Evolutionary conservation across 1,140 invertebrate species (phyloP).

Genomic region (Leptinotarsa undecemlineata): DNA sequence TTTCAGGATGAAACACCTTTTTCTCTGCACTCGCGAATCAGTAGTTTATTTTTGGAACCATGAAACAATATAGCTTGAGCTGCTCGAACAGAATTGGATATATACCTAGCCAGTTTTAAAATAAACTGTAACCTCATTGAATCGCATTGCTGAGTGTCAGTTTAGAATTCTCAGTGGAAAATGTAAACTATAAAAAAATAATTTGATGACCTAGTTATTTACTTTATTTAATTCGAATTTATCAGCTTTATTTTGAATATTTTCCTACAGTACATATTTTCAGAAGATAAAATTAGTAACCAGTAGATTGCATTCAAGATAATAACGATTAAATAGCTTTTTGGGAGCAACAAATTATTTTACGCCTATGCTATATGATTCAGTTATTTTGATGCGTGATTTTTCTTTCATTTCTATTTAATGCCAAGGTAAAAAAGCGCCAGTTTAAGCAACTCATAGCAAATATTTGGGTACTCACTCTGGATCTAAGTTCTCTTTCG

Average conservation of each 20-base stretch:
- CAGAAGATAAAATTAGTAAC: neutral
- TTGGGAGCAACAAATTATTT: too few relatives aligned
- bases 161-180: neutral
- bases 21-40: neutral
- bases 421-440: neutral
- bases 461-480: slow-evolving; percentile 70
- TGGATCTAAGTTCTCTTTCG: slow-evolving; percentile 94
- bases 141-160: slow-evolving; percentile 34
- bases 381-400: too few relatives aligned
- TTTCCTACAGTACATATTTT: too few relatives aligned
- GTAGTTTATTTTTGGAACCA: slow-evolving; percentile 21
- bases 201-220: too few relatives aligned
- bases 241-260: too few relatives aligned
- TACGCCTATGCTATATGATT: too few relatives aligned
- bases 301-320: neutral
- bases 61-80: slow-evolving; percentile 32
- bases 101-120: slow-evolving; percentile 44
- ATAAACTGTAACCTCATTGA: slow-evolving; percentile 44
- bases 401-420: too few relatives aligned
- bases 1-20: too few relatives aligned
- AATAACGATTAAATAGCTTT: too few relatives aligned
- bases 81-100: slow-evolving; percentile 31
- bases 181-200: too few relatives aligned
- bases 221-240: too few relatives aligned
- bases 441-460: neutral